These are phyloP conservation scores for Lingula anatina DNA, from an alignment of 2,888 invertebrate genomes.

Conservation along the genomic window DNA sequence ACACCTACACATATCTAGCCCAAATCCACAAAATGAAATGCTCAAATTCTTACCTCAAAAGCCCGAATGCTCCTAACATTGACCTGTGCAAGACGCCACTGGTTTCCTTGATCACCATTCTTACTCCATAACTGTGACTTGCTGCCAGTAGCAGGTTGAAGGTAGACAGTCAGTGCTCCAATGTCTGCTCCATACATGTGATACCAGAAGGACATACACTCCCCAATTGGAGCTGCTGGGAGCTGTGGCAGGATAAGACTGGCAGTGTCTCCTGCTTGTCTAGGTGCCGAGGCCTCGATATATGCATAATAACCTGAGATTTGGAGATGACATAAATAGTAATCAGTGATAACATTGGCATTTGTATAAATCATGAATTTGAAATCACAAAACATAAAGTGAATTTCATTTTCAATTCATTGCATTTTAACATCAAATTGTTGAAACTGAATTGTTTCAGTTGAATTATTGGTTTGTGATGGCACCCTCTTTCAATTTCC, in stretches of 20 bases:
- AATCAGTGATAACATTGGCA: too few species aligned
- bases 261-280: slow-evolving; percentile 59
- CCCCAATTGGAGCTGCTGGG: slow-evolving; percentile 11
- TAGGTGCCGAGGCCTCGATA: slow-evolving; percentile 59
- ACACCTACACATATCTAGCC: too few species aligned
- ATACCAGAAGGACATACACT: slow-evolving; percentile 38
- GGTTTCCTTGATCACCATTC: slow-evolving; percentile 24
- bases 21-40: too few species aligned
- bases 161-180: slow-evolving; percentile 29
- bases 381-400: too few species aligned
- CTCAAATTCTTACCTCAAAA: too few species aligned
- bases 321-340: not conserved
- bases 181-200: slow-evolving; percentile 34
- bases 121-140: slow-evolving; percentile 21
- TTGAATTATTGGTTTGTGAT: too few species aligned
- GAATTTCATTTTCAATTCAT: too few species aligned
- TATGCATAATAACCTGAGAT: slow-evolving; percentile 54
- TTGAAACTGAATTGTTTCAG: too few species aligned
- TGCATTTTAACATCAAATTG: too few species aligned
- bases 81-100: slow-evolving; percentile 17
- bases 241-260: slow-evolving; percentile 46
- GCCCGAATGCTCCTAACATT: too few species aligned
- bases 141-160: not conserved
- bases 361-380: too few species aligned
- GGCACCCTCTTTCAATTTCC: too few species aligned